Conservation (phyloP, 2,888 invertebrate genomes). For the Flexamia atlantica region DNA sequence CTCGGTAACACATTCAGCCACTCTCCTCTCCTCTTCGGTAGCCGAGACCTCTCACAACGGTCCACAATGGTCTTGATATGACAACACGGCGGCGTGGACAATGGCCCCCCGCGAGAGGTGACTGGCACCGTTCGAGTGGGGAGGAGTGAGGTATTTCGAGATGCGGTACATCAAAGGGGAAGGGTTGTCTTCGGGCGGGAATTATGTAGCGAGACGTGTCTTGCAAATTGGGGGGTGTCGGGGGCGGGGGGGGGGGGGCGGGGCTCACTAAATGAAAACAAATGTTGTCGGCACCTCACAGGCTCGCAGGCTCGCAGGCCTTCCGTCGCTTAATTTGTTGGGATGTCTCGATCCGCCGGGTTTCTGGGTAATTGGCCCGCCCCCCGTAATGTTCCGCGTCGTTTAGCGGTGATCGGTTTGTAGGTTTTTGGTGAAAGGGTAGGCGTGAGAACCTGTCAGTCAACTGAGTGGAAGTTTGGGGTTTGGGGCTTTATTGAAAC, state of each 20-base stretch:
- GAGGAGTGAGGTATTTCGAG: neutral
- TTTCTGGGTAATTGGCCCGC: conserved; percentile 22
- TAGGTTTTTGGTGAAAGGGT: neutral
- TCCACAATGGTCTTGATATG: too few relatives aligned
- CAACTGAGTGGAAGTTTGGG: neutral
- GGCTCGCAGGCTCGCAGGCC: neutral
- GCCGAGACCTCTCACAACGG: neutral
- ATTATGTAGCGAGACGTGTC: conserved; percentile 24
- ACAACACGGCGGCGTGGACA: conserved; percentile 13
- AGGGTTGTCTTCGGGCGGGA: conserved; percentile 36
- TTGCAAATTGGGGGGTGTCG: conserved; percentile 21
- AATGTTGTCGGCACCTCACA: conserved; percentile 38
- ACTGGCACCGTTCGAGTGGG: neutral
- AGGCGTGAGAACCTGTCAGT: conserved; percentile 14
- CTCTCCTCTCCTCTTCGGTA: too few relatives aligned
- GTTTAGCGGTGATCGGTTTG: conserved; percentile 5
- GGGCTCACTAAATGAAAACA: conserved; percentile 41
- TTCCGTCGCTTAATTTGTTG: conserved; percentile 30
- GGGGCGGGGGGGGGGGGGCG: neutral
- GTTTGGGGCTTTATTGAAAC: neutral
- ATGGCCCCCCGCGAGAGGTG: neutral
- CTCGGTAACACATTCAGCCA: too few relatives aligned
- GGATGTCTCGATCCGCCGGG: conserved; percentile 28
- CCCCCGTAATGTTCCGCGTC: neutral
- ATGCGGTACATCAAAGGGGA: conserved; percentile 35